A percentile compares a stretch with the other conserved stretches of the same genome.
Evolutionary conservation across 2,113 vertebrate species (phyloP).

Genomic region (Sceloporus tristichus): DNA sequence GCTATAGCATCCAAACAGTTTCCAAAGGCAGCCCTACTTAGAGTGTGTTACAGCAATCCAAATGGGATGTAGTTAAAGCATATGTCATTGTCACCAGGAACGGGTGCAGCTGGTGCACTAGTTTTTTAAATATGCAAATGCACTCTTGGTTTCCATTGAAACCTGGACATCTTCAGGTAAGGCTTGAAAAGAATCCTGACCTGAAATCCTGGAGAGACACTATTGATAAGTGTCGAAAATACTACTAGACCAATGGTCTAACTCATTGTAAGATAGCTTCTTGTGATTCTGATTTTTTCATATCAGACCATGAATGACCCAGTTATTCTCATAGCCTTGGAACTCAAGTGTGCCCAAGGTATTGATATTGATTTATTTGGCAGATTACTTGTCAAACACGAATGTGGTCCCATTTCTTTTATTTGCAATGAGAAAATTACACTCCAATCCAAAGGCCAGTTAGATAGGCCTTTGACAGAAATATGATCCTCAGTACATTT

Average conservation of each 20-base stretch:
- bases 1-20: no score
- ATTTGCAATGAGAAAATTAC: conserved; percentile 18
- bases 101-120: no score
- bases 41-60: no score
- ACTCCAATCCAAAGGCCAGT: conserved; percentile 30
- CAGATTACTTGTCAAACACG: background rate
- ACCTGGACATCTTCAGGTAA: background rate
- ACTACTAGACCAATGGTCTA: background rate
- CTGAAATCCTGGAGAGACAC: background rate
- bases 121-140: no score
- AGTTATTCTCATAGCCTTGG: background rate
- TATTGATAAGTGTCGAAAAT: background rate
- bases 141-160: no score
- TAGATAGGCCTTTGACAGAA: conserved; percentile 15
- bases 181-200: background rate
- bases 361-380: background rate
- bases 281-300: background rate
- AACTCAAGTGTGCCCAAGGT: background rate
- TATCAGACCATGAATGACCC: background rate
- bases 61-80: no score
- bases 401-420: background rate
- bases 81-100: no score
- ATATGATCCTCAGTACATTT: conserved; percentile 10
- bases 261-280: no score
- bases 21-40: no score